These are phyloP conservation scores for Oreotrochilus melanogaster DNA, from an alignment of 2,113 vertebrate genomes.

Conservation along the genomic window DNA sequence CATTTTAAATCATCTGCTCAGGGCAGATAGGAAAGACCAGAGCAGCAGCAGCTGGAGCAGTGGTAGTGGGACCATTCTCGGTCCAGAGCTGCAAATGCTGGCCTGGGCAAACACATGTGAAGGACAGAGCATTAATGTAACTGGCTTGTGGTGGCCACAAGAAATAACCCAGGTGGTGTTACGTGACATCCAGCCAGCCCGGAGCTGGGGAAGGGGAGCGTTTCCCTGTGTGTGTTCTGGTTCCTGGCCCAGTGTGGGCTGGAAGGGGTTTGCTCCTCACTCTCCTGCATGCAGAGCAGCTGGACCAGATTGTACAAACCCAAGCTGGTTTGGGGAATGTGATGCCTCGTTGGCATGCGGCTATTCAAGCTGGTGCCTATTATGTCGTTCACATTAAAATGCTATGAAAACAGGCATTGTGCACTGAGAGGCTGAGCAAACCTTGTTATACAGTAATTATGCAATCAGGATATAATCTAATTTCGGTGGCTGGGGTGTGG, in stretches of 20 bases:
- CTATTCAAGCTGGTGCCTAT: conserved; percentile 77
- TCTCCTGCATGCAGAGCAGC: conserved; percentile 52
- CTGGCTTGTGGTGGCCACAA: not conserved
- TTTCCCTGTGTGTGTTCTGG: fast-evolving
- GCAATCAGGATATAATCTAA: conserved; percentile 72
- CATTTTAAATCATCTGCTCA: conserved; percentile 13
- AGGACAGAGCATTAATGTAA: not conserved
- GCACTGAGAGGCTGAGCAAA: conserved; percentile 67
- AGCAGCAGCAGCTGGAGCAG: not conserved
- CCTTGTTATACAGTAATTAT: conserved; percentile 75
- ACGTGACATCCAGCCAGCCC: not conserved
- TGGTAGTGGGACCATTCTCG: not conserved
- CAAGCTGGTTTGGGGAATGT: conserved; percentile 59
- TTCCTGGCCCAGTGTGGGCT: not conserved
- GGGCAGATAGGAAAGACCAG: not conserved
- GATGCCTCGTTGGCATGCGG: conserved; percentile 53
- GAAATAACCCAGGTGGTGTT: not conserved
- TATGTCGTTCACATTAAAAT: conserved; percentile 72
- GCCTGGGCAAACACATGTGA: not conserved
- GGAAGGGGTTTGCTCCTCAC: conserved; percentile 1
- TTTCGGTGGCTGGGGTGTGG: conserved; percentile 42
- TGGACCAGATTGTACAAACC: conserved; percentile 70
- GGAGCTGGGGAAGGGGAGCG: not conserved
- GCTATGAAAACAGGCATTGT: conserved; percentile 71
- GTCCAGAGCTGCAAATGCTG: not conserved